Conservation (phyloP, 1,140 invertebrate genomes). For the Asobara japonica region DNA sequence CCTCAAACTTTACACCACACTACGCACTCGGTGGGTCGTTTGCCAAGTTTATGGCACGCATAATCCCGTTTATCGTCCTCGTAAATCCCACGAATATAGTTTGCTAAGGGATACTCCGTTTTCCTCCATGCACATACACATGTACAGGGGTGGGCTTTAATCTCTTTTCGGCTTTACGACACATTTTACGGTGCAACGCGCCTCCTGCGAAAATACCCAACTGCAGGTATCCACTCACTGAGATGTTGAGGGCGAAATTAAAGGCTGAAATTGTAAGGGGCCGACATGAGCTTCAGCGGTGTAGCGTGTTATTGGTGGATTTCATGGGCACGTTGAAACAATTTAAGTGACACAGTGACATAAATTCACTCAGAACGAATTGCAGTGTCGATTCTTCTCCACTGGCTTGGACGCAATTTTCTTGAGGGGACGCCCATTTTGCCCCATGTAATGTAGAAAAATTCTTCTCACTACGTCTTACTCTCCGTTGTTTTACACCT, state of each 20-base stretch:
- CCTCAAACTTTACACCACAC: constrained; percentile 5
- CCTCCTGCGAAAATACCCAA: constrained; percentile 37
- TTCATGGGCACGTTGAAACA: not conserved
- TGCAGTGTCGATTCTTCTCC: too few relatives aligned
- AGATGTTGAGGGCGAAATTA: constrained; percentile 24
- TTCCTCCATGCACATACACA: constrained; percentile 27
- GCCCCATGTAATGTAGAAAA: too few relatives aligned
- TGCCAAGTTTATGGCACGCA: constrained; percentile 54
- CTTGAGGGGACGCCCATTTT: too few relatives aligned
- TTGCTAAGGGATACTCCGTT: constrained; percentile 36
- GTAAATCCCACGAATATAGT: constrained; percentile 55
- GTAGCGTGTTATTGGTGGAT: not conserved
- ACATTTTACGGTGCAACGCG: constrained; percentile 51
- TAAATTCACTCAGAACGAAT: not conserved
- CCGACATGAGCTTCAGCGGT: not conserved
- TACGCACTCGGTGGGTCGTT: constrained; percentile 49
- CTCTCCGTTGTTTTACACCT: too few relatives aligned
- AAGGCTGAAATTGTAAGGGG: not conserved
- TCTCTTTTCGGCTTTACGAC: constrained; percentile 55
- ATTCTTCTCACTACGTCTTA: too few relatives aligned
- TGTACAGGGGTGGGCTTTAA: constrained; percentile 49
- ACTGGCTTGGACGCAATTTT: too few relatives aligned
- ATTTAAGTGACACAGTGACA: not conserved
- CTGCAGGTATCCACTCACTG: not conserved
- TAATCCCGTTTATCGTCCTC: constrained; percentile 59